These are phyloP conservation scores for Pogonomyrmex barbatus DNA, from an alignment of 1,140 invertebrate genomes.

Conservation along the genomic window DNA sequence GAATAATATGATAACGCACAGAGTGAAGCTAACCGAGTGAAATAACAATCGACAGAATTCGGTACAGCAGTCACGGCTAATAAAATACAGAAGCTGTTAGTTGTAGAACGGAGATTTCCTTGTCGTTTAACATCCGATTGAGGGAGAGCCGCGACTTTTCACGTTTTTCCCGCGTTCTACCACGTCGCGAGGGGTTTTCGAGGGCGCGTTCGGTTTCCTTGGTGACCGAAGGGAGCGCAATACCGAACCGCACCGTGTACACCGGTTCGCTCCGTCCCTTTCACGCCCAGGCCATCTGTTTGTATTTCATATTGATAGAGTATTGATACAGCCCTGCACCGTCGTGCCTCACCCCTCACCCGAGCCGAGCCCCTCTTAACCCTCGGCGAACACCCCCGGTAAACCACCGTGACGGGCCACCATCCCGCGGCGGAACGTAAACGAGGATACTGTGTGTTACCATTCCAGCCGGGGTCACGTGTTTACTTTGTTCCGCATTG, in stretches of 20 bases:
- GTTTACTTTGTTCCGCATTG: constrained; percentile 84
- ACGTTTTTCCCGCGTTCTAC: constrained; percentile 61
- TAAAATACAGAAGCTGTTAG: constrained; percentile 41
- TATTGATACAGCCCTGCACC: constrained; percentile 81
- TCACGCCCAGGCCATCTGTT: constrained; percentile 78
- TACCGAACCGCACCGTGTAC: constrained; percentile 63
- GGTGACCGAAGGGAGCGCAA: constrained; percentile 81
- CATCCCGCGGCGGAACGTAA: constrained; percentile 56
- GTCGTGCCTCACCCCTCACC: constrained; percentile 19
- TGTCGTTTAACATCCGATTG: constrained; percentile 79
- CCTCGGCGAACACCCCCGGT: constrained; percentile 44
- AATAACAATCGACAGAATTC: constrained; percentile 53
- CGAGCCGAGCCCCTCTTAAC: constrained; percentile 38
- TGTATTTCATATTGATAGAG: constrained; percentile 87
- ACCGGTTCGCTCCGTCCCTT: constrained; percentile 53
- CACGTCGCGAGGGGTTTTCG: constrained; percentile 61
- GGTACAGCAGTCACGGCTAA: constrained; percentile 7
- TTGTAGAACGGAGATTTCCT: constrained; percentile 76
- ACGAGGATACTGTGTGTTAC: constrained; percentile 71
- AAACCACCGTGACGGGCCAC: constrained; percentile 67
- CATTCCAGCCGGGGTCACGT: constrained; percentile 71
- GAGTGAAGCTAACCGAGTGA: not conserved
- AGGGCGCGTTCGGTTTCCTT: constrained; percentile 81
- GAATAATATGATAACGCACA: not conserved
- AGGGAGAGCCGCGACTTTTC: constrained; percentile 66